phyloP scores from a whole-genome alignment of 2,113 vertebrate species.

The Hyaena hyaena region DNA sequence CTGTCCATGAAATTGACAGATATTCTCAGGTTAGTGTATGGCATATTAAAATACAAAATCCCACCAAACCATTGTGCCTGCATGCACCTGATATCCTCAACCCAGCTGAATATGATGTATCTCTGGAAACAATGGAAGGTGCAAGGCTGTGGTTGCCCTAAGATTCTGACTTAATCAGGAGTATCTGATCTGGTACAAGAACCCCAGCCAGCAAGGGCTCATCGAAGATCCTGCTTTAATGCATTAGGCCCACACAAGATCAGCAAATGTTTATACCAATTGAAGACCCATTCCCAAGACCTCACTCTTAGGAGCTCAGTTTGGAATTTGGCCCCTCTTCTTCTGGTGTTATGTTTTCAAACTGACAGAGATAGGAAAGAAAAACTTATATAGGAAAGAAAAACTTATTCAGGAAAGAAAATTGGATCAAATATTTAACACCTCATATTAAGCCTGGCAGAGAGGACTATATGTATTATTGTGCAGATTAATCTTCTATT shows the following conservation, averaged over 20 bases:
- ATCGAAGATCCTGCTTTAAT: conserved; percentile 90
- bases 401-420: background rate
- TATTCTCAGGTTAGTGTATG: background rate
- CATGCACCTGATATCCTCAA: background rate
- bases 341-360: conserved; percentile 86
- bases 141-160: background rate
- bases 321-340: conserved; percentile 87
- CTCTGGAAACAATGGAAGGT: background rate
- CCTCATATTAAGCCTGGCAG: background rate
- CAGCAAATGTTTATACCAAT: conserved; percentile 85
- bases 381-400: background rate
- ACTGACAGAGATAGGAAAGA: conserved; percentile 82
- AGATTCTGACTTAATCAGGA: background rate
- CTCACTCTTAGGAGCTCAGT: conserved; percentile 87
- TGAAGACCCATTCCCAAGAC: conserved; percentile 90
- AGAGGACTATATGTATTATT: background rate
- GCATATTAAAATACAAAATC: background rate
- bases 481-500: background rate
- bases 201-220: background rate
- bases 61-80: background rate
- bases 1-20: background rate
- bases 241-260: conserved; percentile 90
- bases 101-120: background rate
- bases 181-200: background rate
- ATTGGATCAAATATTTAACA: background rate